These are phyloP conservation scores for Zosterops lateralis DNA, from an alignment of 2,113 vertebrate genomes.

Conservation along the genomic window DNA sequence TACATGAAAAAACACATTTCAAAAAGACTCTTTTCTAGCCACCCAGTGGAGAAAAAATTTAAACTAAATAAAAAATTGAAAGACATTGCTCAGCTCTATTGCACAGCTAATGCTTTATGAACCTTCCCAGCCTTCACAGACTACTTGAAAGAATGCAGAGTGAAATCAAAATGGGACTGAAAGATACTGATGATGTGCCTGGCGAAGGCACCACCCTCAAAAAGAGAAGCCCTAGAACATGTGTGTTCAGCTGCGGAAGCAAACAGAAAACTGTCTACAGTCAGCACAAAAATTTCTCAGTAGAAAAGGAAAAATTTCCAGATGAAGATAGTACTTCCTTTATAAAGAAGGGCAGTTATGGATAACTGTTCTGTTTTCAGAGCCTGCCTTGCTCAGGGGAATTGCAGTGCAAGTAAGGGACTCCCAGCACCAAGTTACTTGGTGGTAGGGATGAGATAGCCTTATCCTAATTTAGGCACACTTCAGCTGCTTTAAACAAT, in stretches of 20 bases:
- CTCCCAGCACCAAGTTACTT: neutral
- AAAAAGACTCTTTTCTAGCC: neutral
- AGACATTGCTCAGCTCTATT: neutral
- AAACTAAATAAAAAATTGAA: neutral
- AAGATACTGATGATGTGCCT: neutral
- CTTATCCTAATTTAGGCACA: neutral
- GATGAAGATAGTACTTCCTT: neutral
- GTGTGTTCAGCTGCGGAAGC: neutral
- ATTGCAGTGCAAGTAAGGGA: neutral
- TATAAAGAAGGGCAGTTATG: neutral
- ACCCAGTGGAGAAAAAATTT: neutral
- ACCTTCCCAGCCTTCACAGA: neutral
- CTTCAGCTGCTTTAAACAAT: neutral
- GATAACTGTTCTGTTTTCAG: neutral
- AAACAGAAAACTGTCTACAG: neutral
- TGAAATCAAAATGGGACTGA: neutral
- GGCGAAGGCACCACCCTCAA: neutral
- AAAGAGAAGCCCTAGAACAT: neutral
- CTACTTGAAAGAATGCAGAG: neutral
- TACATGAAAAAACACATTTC: neutral
- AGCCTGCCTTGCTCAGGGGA: neutral
- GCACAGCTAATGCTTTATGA: neutral
- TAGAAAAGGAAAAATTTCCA: neutral
- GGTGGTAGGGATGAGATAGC: neutral
- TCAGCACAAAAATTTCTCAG: neutral